phyloP scores from a whole-genome alignment of 2,888 invertebrate species.

The Antitype chi region DNA sequence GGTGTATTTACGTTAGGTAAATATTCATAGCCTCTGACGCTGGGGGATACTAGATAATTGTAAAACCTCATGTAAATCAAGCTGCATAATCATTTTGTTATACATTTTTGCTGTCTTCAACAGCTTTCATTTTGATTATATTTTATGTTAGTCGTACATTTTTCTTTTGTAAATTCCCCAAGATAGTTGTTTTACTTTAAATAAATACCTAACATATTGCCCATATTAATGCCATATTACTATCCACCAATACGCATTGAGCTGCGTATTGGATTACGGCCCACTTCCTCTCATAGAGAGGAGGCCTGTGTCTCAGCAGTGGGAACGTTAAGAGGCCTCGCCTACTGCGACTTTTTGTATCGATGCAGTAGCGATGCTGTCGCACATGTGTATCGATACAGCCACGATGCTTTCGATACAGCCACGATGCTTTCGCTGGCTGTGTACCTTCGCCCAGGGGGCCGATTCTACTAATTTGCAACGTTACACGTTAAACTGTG shows the following conservation, averaged over 20 bases:
- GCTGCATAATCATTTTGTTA: background rate
- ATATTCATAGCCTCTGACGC: conserved; percentile 24
- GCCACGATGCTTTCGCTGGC: no score
- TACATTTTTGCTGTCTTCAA: background rate
- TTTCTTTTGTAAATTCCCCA: background rate
- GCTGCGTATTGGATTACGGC: no score
- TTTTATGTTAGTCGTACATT: background rate
- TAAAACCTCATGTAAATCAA: background rate
- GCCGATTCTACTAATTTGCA: no score
- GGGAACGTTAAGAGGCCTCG: no score
- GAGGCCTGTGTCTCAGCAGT: no score
- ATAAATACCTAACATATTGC: background rate
- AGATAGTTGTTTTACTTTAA: background rate
- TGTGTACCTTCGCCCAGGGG: no score
- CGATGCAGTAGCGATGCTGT: no score
- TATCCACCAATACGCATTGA: background rate
- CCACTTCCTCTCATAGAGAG: no score
- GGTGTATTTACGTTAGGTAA: conserved; percentile 17
- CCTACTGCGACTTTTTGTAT: no score
- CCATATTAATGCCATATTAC: background rate
- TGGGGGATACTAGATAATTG: conserved; percentile 22
- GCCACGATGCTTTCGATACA: no score
- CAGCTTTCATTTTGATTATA: background rate
- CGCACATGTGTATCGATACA: no score
- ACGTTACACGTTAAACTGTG: no score